These are phyloP conservation scores for Muscidifurax raptorellus DNA, from an alignment of 1,140 invertebrate species.

Conservation along the genomic window DNA sequence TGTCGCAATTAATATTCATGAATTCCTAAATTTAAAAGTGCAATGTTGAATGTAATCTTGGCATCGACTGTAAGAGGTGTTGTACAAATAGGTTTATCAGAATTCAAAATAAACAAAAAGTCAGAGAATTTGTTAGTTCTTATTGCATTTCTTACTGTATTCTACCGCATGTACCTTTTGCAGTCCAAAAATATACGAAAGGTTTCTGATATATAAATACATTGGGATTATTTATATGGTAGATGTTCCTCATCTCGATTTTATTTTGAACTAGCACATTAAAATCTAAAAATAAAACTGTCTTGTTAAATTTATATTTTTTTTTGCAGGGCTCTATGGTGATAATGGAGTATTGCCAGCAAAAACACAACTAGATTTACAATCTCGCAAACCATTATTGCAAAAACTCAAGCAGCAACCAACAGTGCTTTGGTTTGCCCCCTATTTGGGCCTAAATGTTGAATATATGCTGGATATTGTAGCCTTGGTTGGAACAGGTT, in stretches of 20 bases:
- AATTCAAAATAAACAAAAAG: constrained; percentile 3
- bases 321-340: constrained; percentile 83
- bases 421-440: constrained; percentile 83
- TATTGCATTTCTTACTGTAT: not conserved
- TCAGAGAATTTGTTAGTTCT: not conserved
- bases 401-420: constrained; percentile 81
- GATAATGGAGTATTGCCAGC: constrained; percentile 88
- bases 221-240: not conserved
- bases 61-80: not conserved
- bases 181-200: not conserved
- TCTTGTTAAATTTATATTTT: constrained; percentile 5
- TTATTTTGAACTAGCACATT: too few species aligned
- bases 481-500: constrained; percentile 79
- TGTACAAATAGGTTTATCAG: not conserved
- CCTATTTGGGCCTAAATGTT: constrained; percentile 81
- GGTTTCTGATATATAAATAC: not conserved
- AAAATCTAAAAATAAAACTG: not conserved
- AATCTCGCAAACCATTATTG: constrained; percentile 69
- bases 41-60: not conserved
- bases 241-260: not conserved
- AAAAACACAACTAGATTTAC: constrained; percentile 78
- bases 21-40: not conserved
- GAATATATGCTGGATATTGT: constrained; percentile 85
- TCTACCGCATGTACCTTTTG: not conserved
- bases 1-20: not conserved